phyloP scores from a whole-genome alignment of 2,888 invertebrate species.

The Agrotis puta region DNA sequence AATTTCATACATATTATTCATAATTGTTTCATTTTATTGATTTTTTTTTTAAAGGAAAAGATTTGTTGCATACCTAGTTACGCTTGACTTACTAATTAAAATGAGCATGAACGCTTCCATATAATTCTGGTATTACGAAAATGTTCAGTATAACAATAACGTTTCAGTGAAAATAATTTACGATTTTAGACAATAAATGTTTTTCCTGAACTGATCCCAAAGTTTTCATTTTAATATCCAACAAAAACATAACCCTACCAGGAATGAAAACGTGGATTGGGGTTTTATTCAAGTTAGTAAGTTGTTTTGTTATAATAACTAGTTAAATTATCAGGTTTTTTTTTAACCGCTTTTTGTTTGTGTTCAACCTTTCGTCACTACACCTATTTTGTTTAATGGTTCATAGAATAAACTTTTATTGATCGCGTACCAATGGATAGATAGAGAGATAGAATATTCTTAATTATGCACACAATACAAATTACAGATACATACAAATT shows the following conservation, averaged over 20 bases:
- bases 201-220: background rate
- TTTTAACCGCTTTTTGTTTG: background rate
- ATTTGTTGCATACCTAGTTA: too few relatives aligned
- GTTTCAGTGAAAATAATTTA: background rate
- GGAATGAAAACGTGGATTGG: background rate
- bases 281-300: background rate
- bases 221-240: background rate
- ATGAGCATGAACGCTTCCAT: background rate
- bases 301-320: background rate
- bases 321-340: background rate
- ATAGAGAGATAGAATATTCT: too few relatives aligned
- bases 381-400: too few relatives aligned
- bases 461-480: too few relatives aligned
- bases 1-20: too few relatives aligned
- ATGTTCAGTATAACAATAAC: background rate
- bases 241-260: background rate
- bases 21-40: too few relatives aligned
- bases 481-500: too few relatives aligned
- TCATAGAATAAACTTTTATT: background rate
- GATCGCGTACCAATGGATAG: background rate
- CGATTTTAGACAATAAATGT: background rate
- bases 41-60: too few relatives aligned
- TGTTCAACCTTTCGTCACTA: background rate
- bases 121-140: background rate
- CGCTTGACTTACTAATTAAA: too few relatives aligned